Evolutionary conservation across 1,140 invertebrate species (phyloP), one percentile per base, ranked within the genome.

Genomic region (Odontomachus brunneus): DNA sequence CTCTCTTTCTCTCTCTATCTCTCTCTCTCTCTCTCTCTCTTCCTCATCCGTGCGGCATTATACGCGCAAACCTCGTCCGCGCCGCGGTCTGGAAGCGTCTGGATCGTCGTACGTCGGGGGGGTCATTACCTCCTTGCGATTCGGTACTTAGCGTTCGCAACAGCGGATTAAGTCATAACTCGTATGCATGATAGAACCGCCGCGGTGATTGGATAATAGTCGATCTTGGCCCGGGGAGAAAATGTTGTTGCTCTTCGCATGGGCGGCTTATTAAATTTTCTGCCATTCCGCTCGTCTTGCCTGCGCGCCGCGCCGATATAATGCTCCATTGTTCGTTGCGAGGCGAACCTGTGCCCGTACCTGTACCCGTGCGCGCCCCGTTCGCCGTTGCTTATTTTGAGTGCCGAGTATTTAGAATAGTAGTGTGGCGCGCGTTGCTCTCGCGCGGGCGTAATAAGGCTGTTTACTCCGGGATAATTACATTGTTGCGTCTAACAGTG

Each of bases 141-240:
- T 91, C 85, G 78, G 69, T 87, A 83, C 85, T 69, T 84, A 67
- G 71, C 67, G 82, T 72, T 84, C 76, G 85, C 72, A 90, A 90
- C 89, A 65, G 80, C 78, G 89, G 90, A 93, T 93, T 93, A 92
- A 93, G 92, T 90, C 90, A 92, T 93, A 93, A 92, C 84, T 91
- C 83, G 84, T 87, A 90, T 89, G 84, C 83, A 57, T 33, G 33
- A 49, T 60, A 57, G 63, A 63, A 76, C 59, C 60, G 55, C 15
- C 48, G 29, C 48, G 51, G 33, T 66, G 71, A 88, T 87, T 83
- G 83, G 87, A 84, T 84, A 86, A 84, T 81, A 86, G 83, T 75
- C 60, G 69, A 65, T 82, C 71, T 55, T 14, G 66, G 55, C 22
- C 59, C 62, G 19, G 24, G 59, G 60, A 85, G 84, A 78, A 69